These are phyloP conservation scores for Calephelis virginiensis DNA, from an alignment of 1,140 invertebrate species.

Conservation along the genomic window DNA sequence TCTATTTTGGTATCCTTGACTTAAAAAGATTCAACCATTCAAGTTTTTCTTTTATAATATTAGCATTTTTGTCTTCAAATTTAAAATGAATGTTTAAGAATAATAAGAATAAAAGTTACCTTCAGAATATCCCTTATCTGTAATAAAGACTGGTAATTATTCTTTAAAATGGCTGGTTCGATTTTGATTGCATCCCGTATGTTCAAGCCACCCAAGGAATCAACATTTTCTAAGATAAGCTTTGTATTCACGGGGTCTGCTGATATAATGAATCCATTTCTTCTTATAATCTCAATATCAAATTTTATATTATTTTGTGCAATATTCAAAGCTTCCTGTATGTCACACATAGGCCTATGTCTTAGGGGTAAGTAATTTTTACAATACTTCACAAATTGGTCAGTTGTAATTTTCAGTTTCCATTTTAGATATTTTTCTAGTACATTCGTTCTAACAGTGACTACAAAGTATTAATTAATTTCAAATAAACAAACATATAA, in stretches of 20 bases:
- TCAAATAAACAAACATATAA: conserved; percentile 15
- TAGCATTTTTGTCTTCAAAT: too few species aligned
- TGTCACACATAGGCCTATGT: conserved; percentile 76
- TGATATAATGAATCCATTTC: conserved; percentile 78
- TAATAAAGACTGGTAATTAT: conserved; percentile 70
- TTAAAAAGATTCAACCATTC: too few species aligned
- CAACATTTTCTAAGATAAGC: conserved; percentile 76
- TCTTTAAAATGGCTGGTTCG: conserved; percentile 79
- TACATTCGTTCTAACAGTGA: conserved; percentile 68
- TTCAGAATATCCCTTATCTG: conserved; percentile 73
- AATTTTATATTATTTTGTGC: conserved; percentile 73
- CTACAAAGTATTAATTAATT: conserved; percentile 45
- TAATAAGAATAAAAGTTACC: conserved; percentile 38
- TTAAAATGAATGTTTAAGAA: neutral
- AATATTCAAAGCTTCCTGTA: conserved; percentile 72
- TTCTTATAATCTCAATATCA: conserved; percentile 62
- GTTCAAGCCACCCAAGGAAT: conserved; percentile 68
- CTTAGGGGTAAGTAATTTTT: conserved; percentile 74
- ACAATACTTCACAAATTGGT: conserved; percentile 73
- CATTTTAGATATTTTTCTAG: conserved; percentile 73
- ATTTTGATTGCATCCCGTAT: conserved; percentile 72
- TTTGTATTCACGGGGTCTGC: conserved; percentile 76
- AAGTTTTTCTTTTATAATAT: too few species aligned
- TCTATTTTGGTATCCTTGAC: too few species aligned
- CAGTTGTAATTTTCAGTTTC: conserved; percentile 64